Conservation (phyloP, 2,113 vertebrate species). For the Chionodraco myersi region DNA sequence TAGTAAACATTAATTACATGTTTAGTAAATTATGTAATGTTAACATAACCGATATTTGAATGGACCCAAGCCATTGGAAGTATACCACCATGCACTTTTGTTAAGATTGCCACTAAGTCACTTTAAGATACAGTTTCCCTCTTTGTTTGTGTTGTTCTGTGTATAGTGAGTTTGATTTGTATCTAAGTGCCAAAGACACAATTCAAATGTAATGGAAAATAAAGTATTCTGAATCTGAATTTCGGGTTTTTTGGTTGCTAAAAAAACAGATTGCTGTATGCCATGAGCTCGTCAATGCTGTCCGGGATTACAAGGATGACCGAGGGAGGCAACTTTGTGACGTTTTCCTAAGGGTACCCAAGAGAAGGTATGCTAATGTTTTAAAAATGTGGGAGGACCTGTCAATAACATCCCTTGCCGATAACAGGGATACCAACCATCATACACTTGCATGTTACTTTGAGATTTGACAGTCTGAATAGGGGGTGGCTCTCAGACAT, state of each 20-base stretch:
- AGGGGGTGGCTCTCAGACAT: not conserved
- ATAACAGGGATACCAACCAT: not conserved
- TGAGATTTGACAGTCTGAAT: not conserved
- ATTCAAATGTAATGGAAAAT: too few species aligned
- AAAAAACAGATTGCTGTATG: constrained; percentile 93
- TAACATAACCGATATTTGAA: too few species aligned
- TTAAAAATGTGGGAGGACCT: not conserved
- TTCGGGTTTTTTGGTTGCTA: not conserved
- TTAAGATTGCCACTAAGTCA: too few species aligned
- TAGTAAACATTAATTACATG: not conserved
- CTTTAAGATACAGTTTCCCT: too few species aligned
- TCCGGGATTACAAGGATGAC: constrained; percentile 96
- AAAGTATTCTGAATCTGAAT: too few species aligned
- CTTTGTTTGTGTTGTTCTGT: too few species aligned
- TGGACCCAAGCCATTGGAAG: too few species aligned
- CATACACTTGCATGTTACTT: not conserved
- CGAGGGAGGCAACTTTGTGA: constrained; percentile 95
- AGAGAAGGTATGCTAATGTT: constrained; percentile 87
- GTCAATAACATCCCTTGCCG: too few species aligned
- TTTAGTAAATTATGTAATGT: too few species aligned
- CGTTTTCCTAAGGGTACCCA: constrained; percentile 94
- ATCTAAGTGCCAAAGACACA: too few species aligned
- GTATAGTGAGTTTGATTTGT: too few species aligned
- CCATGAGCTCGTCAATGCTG: constrained; percentile 96
- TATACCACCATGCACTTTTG: too few species aligned